phyloP scores from a whole-genome alignment of 1,140 invertebrate genomes.

The Prorops nasuta region DNA sequence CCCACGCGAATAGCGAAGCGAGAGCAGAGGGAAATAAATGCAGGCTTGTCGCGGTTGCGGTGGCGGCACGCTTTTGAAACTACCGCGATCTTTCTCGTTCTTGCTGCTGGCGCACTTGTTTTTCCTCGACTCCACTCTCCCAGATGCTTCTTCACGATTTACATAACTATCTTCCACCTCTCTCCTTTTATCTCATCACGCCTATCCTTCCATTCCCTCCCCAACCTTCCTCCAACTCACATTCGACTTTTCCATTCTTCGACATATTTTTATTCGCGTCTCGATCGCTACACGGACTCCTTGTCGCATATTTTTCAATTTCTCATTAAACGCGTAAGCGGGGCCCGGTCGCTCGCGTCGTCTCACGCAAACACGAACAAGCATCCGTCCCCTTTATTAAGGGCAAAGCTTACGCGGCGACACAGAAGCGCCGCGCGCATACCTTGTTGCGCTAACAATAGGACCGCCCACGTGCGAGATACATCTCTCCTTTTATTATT shows the following conservation, averaged over 20 bases:
- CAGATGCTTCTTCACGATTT: constrained; percentile 36
- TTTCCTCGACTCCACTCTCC: constrained; percentile 13
- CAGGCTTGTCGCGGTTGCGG: constrained; percentile 46
- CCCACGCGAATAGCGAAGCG: constrained; percentile 11
- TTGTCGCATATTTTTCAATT: too few species aligned
- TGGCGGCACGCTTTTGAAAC: constrained; percentile 46
- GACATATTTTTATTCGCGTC: too few species aligned
- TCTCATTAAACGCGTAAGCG: constrained; percentile 37
- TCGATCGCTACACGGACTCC: too few species aligned
- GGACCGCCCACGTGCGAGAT: constrained; percentile 49
- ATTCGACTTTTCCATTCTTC: too few species aligned
- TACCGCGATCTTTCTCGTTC: neutral
- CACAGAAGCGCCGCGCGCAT: constrained; percentile 47
- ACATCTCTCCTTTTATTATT: constrained; percentile 44
- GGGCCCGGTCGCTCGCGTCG: constrained; percentile 8
- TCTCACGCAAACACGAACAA: constrained; percentile 29
- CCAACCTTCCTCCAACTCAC: too few species aligned
- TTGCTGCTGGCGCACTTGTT: neutral
- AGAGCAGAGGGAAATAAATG: constrained; percentile 45
- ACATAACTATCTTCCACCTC: constrained; percentile 30
- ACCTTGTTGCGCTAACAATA: constrained; percentile 49
- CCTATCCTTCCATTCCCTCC: constrained; percentile 13
- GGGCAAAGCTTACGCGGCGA: constrained; percentile 33
- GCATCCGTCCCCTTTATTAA: constrained; percentile 34
- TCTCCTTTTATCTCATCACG: neutral